Percentiles rank a stretch among this genome's conserved stretches.
These are phyloP conservation scores for Diarsia brunnea DNA, from an alignment of 2,888 invertebrate species.

Conservation along the genomic window DNA sequence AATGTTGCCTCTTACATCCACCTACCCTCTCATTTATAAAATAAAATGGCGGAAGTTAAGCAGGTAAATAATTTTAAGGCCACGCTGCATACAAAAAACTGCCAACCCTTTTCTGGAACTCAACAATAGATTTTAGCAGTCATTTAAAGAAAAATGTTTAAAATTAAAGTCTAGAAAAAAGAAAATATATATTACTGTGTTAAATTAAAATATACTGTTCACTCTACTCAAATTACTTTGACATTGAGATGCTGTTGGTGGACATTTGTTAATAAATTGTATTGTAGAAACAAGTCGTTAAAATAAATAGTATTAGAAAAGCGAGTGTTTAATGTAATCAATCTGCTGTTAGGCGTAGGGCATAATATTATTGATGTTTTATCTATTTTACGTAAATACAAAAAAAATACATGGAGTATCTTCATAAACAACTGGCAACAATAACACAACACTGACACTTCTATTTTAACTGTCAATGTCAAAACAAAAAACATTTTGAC, in stretches of 20 bases:
- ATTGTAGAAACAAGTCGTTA: too few relatives aligned
- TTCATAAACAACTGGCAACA: slow-evolving; percentile 6
- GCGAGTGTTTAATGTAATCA: too few relatives aligned
- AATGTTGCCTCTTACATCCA: background rate
- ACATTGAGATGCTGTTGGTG: background rate
- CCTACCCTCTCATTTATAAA: background rate
- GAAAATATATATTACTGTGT: too few relatives aligned
- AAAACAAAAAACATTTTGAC: background rate
- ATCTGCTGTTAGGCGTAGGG: too few relatives aligned
- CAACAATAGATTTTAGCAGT: background rate
- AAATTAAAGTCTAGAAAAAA: background rate
- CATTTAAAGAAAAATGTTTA: too few relatives aligned
- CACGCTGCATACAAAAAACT: background rate
- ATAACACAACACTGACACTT: background rate
- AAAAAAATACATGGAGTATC: too few relatives aligned
- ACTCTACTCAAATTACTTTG: background rate
- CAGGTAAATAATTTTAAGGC: background rate
- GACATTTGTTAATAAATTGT: too few relatives aligned
- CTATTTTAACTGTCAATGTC: slow-evolving; percentile 1
- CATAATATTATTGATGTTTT: too few relatives aligned
- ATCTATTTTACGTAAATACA: too few relatives aligned
- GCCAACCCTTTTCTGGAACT: background rate
- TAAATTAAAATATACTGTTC: background rate
- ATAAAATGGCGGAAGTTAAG: background rate
- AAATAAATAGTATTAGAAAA: too few relatives aligned